Base-by-base conservation (phyloP, 2,113 vertebrate species). In the Hippocampus comes region DNA sequence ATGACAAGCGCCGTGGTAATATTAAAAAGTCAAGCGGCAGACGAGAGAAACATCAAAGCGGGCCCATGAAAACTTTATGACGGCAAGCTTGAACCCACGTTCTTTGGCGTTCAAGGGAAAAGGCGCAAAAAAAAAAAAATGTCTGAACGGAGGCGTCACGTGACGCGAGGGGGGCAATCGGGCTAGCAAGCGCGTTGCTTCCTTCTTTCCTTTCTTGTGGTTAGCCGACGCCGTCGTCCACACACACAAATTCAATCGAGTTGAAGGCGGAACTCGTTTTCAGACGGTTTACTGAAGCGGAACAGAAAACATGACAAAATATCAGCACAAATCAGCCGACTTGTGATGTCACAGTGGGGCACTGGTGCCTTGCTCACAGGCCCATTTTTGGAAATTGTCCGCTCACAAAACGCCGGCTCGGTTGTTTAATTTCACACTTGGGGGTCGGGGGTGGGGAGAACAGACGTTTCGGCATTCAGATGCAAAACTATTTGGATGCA, bases 51-150 rank as follows among this genome's bases (percentile, higher is more conserved):
- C 41, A 65, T 66, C 64, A 48, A 65, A 65, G 43, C 43, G 42
- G 6, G 43, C 23, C 64, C 64, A 66, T 66, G 64, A 66, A 66
- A 66, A 48, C 42, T 66, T 66, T 18, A 66, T 66, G 42, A 49
- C 14, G 34, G 63, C 63, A 21, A n/a, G 63, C 21, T 64, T 21
- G 41, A 48, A 27, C 23, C 23, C 23, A 18, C 34, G 34, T 63
- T 11, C 64, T 48, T 48, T n/a, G 20, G 20, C 18, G 6, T 60
- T 27, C 25, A 42, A 64, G 23, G 38, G 34, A 38, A 38, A 38
- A 38, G 34, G 34, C 34, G 34, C 34, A 38, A 38, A 38, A 38
- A 41, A 63, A 64, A n/a, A 11, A 11, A 41, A 21, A 21, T 8
- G 20, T 41, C 41, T 43, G 9, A 64, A 64, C 42, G n/a, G 20